Percentiles rank a stretch among this genome's conserved stretches.
Evolutionary conservation across 2,888 invertebrate genomes (phyloP).

Genomic region (Spodoptera exigua): DNA sequence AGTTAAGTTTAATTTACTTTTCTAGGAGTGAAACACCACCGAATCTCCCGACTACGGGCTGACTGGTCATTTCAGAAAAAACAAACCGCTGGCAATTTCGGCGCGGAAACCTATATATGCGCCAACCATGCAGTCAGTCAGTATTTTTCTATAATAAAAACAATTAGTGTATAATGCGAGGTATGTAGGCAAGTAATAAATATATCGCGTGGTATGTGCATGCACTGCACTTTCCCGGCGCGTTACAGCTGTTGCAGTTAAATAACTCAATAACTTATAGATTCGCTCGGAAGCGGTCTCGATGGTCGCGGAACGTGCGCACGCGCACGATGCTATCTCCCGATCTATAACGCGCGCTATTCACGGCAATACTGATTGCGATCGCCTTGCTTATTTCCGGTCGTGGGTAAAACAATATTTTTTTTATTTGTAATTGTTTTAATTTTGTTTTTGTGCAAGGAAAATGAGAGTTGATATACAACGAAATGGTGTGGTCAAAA

Average conservation of each 20-base stretch:
- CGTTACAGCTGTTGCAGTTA: slow-evolving; percentile 7
- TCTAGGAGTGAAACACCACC: too few relatives aligned
- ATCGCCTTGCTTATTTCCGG: slow-evolving; percentile 33
- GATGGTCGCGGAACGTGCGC: slow-evolving; percentile 17
- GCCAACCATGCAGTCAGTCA: too few relatives aligned
- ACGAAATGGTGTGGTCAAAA: too few relatives aligned
- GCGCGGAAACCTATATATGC: too few relatives aligned
- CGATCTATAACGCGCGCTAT: slow-evolving; percentile 50
- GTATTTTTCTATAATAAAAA: too few relatives aligned
- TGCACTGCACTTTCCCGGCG: slow-evolving; percentile 33
- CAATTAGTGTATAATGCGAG: too few relatives aligned
- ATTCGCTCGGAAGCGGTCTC: slow-evolving; percentile 36
- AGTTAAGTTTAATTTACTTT: too few relatives aligned
- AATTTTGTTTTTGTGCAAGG: slow-evolving; percentile 11
- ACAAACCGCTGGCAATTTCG: too few relatives aligned
- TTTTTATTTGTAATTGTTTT: slow-evolving; percentile 22
- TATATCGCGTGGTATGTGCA: slow-evolving; percentile 9
- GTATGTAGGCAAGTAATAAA: slow-evolving; percentile 11
- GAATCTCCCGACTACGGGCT: too few relatives aligned
- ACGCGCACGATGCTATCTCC: slow-evolving; percentile 46
- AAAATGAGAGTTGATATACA: too few relatives aligned
- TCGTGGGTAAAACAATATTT: slow-evolving; percentile 7
- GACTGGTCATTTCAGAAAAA: too few relatives aligned
- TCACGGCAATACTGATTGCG: slow-evolving; percentile 34
- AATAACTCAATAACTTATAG: slow-evolving; percentile 32